phyloP scores from a whole-genome alignment of 2,797 vertebrate species.

The Alcedo atthis region DNA sequence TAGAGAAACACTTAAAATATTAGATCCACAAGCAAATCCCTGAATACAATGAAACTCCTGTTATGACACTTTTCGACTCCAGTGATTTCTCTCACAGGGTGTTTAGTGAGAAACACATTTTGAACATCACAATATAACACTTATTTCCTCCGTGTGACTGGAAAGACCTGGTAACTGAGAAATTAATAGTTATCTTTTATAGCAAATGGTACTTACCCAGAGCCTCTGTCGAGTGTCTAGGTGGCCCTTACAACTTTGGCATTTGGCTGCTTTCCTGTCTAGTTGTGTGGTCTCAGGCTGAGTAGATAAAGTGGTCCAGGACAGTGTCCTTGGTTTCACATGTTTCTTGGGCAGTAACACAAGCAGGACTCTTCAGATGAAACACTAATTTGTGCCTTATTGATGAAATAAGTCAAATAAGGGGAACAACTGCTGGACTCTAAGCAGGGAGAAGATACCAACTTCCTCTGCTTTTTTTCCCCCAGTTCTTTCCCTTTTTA shows the following conservation, averaged over 20 bases:
- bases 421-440: neutral
- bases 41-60: neutral
- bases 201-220: neutral
- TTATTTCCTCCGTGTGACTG: neutral
- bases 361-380: neutral
- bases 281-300: slow-evolving; percentile 39
- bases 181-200: slow-evolving; percentile 1
- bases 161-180: neutral
- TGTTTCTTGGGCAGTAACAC: neutral
- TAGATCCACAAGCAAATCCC: neutral
- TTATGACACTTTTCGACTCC: neutral
- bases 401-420: neutral
- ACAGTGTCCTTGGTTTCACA: neutral
- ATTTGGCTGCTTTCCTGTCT: slow-evolving; percentile 36
- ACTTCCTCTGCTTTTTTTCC: neutral
- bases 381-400: neutral
- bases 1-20: neutral
- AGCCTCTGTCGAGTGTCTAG: slow-evolving; percentile 6
- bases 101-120: neutral
- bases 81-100: neutral
- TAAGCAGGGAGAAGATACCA: neutral
- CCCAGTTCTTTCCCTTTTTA: neutral
- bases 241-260: neutral
- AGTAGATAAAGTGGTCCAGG: neutral
- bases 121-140: neutral